A percentile compares a stretch with the other conserved stretches of the same genome.
phyloP scores from a whole-genome alignment of 2,113 vertebrate genomes.

The Sander vitreus region DNA sequence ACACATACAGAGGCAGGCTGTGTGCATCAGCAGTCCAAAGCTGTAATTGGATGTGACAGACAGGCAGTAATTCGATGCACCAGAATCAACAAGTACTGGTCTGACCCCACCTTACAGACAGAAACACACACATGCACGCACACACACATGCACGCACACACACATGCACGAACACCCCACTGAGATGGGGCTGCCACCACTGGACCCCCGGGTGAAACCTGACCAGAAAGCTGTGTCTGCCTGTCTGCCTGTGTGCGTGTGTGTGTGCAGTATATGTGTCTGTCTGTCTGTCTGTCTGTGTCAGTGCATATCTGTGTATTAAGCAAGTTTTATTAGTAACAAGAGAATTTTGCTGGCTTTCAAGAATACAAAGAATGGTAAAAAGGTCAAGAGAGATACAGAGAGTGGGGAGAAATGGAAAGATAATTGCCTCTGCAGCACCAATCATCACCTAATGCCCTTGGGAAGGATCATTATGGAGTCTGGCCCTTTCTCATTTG shows the following conservation, averaged over 20 bases:
- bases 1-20: conserved; percentile 80
- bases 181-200: conserved; percentile 64
- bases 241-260: not conserved
- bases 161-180: conserved; percentile 40
- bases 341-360: conserved; percentile 56
- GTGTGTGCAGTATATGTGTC: conserved; percentile 10
- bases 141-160: conserved; percentile 25
- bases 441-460: conserved; percentile 76
- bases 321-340: conserved; percentile 59
- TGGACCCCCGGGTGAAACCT: conserved; percentile 69
- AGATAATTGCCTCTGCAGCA: conserved; percentile 74
- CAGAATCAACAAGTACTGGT: conserved; percentile 80
- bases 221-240: conserved; percentile 64
- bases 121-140: conserved; percentile 28
- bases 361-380: conserved; percentile 26
- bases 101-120: conserved; percentile 69
- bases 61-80: conserved; percentile 83
- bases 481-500: conserved; percentile 70
- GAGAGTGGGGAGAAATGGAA: conserved; percentile 48
- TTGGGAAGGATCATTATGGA: conserved; percentile 76
- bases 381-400: conserved; percentile 23
- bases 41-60: conserved; percentile 87
- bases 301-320: conserved; percentile 35
- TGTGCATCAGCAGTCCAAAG: conserved; percentile 77
- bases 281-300: conserved; percentile 34